Base-by-base conservation (phyloP, 2,888 invertebrate genomes). In the Acrobasis consociella region DNA sequence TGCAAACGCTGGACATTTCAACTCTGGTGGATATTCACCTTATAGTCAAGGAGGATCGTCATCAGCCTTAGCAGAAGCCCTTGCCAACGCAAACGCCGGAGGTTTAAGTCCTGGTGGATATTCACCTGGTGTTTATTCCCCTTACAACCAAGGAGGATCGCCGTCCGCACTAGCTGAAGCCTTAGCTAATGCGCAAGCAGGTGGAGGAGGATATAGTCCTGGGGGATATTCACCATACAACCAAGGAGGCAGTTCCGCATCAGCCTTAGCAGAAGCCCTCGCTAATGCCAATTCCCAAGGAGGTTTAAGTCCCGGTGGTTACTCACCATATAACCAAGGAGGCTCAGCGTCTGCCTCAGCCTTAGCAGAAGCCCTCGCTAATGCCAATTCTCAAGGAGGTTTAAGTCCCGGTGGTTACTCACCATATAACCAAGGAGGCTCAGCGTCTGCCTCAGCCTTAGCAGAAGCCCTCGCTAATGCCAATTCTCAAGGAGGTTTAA, bases 311-410 rank as follows among this genome's bases (percentile, higher is more conserved):
- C 52, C 39, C 9, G 55, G 15, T 9, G 16, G 38, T 15, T 55
- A 55, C 38, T 55, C 9, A 55, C 39, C 39, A 5, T 39, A 39
- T 5, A 55, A 38, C 13, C 55, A 55, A n/a, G n/a, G n/a, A n/a
- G n/a, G n/a, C n/a, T n/a, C n/a, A n/a, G n/a, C n/a, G n/a, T n/a
- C n/a, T n/a, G n/a, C n/a, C n/a, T n/a, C n/a, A n/a, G n/a, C n/a
- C n/a, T n/a, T n/a, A n/a, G 63, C 59, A 11, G 60, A 60, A 42
- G 60, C 59, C 3, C 37, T 16, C 0, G 31, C 38, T 7, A 59
- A 49, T 31, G 46, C 31, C 5, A 46, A 17, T 46, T 10, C 8
- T 13, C 15, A 22, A 10, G 15, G 37, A 16, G 49, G 37, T 15
- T 50, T 42, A 9, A 55, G 31, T 7, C 52, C 39, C 9, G 55